Evolutionary conservation across 2,113 vertebrate species (phyloP).

Genomic region (Bettongia penicillata): DNA sequence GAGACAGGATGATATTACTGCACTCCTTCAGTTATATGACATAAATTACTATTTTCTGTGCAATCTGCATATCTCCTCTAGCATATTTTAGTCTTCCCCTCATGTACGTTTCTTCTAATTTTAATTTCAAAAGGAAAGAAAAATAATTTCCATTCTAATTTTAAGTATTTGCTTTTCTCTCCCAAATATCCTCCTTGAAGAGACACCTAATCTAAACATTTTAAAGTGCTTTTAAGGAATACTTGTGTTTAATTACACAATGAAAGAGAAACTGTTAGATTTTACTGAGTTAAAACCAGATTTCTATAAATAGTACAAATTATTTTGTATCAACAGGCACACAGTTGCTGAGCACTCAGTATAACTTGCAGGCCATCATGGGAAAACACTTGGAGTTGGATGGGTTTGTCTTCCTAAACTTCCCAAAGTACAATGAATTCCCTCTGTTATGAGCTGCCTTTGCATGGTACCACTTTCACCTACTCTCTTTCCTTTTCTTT

Average conservation of each 20-base stretch:
- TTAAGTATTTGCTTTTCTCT: not conserved
- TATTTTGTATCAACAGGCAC: conserved; percentile 14
- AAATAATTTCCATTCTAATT: conserved; percentile 22
- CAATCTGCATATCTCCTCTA: conserved; percentile 12
- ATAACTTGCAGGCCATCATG: conserved; percentile 10
- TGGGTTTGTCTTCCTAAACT: conserved; percentile 54
- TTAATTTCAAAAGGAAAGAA: conserved; percentile 18
- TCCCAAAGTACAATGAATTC: conserved; percentile 73
- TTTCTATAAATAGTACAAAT: not conserved
- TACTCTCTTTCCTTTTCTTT: conserved; percentile 80
- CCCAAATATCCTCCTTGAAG: conserved; percentile 39
- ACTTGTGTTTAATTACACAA: conserved; percentile 36
- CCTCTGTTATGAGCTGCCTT: conserved; percentile 72
- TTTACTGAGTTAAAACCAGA: not conserved
- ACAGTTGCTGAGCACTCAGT: not conserved
- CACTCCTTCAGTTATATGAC: conserved; percentile 39
- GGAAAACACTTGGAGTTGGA: conserved; percentile 59
- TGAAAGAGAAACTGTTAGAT: not conserved
- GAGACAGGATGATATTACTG: conserved; percentile 50
- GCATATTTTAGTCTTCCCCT: conserved; percentile 15
- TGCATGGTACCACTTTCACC: conserved; percentile 78
- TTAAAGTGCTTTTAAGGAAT: conserved; percentile 76
- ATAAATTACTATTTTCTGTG: conserved; percentile 61
- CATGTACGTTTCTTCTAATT: conserved; percentile 12
- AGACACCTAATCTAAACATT: conserved; percentile 30